A percentile compares a stretch with the other conserved stretches of the same genome.
Evolutionary conservation across 2,888 invertebrate genomes (phyloP).

Genomic region (Atethmia centrago): DNA sequence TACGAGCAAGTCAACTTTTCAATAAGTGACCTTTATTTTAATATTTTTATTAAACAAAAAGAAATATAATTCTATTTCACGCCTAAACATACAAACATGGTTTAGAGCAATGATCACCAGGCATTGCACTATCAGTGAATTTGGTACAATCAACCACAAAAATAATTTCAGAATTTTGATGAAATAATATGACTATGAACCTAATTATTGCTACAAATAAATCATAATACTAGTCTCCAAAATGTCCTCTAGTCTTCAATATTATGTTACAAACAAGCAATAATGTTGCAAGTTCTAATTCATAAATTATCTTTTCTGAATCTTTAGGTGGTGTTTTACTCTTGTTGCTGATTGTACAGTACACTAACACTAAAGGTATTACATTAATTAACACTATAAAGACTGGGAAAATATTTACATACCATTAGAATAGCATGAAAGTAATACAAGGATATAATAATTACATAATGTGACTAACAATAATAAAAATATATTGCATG

Average conservation of each 20-base stretch:
- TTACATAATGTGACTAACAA: slow-evolving; percentile 43
- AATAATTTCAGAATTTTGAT: slow-evolving; percentile 19
- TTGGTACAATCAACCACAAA: slow-evolving; percentile 47
- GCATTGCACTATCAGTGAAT: slow-evolving; percentile 53
- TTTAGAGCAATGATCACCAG: slow-evolving; percentile 56
- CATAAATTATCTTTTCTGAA: slow-evolving; percentile 14
- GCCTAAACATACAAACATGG: slow-evolving; percentile 52
- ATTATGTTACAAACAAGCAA: slow-evolving; percentile 12
- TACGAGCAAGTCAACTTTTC: slow-evolving; percentile 28
- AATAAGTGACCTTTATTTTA: slow-evolving; percentile 28
- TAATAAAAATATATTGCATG: slow-evolving; percentile 51
- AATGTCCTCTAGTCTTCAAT: slow-evolving; percentile 16
- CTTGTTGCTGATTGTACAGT: slow-evolving; percentile 40
- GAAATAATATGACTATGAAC: background rate
- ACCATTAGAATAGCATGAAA: slow-evolving; percentile 58
- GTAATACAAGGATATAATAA: slow-evolving; percentile 43
- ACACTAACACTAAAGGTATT: slow-evolving; percentile 43
- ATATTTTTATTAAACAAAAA: slow-evolving; percentile 49
- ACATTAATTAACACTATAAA: slow-evolving; percentile 61
- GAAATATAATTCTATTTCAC: slow-evolving; percentile 59
- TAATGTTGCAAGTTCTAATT: slow-evolving; percentile 8
- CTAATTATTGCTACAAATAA: slow-evolving; percentile 20
- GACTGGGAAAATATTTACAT: slow-evolving; percentile 66
- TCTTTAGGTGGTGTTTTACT: slow-evolving; percentile 19
- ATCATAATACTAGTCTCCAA: slow-evolving; percentile 1